Conservation (phyloP, 1,140 invertebrate species). For the Ceratitis capitata region DNA sequence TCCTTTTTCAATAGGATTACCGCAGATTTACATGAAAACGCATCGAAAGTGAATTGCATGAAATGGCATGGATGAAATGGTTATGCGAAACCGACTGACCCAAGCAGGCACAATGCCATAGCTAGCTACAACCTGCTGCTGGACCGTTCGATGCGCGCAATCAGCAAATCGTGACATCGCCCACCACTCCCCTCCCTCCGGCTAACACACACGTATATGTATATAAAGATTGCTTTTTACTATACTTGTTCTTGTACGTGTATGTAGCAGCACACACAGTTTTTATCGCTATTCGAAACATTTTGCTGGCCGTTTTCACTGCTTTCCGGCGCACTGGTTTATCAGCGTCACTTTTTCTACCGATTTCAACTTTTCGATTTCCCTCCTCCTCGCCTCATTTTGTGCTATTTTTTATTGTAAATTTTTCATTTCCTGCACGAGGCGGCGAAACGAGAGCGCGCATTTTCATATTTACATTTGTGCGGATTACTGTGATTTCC, state of each 20-base stretch:
- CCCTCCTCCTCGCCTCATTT: not conserved
- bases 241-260: not conserved
- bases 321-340: not conserved
- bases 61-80: constrained; percentile 36
- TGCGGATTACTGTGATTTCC: constrained; percentile 22
- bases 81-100: not conserved
- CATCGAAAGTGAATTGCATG: constrained; percentile 38
- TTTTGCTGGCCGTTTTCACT: not conserved
- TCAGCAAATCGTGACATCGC: constrained; percentile 5
- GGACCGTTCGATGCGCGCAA: not conserved
- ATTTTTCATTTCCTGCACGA: not conserved
- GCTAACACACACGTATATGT: not conserved
- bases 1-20: constrained; percentile 39
- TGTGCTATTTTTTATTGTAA: constrained; percentile 10
- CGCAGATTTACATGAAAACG: constrained; percentile 39
- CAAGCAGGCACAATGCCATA: not conserved
- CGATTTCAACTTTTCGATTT: not conserved
- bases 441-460: not conserved
- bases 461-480: constrained; percentile 27
- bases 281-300: constrained; percentile 19
- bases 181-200: not conserved
- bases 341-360: not conserved
- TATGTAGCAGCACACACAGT: not conserved
- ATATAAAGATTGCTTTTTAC: no score
- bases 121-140: not conserved